Conservation (phyloP, 1,140 invertebrate genomes). For the Ceratitis capitata region DNA sequence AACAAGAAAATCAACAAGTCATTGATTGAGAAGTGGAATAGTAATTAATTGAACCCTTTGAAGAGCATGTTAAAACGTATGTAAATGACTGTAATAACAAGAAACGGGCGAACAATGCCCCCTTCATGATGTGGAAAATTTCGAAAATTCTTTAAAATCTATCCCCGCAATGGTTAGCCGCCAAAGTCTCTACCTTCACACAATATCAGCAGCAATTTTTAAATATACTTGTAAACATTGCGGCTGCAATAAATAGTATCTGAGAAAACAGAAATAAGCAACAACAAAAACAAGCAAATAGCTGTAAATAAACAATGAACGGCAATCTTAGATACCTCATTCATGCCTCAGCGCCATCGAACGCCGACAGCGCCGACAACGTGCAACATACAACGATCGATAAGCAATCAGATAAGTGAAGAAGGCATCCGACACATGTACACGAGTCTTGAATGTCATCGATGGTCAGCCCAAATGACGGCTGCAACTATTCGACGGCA, state of each 20-base stretch:
- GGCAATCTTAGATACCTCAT: background rate
- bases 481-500: background rate
- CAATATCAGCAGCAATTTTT: background rate
- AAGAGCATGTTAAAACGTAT: background rate
- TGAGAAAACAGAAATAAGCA: background rate
- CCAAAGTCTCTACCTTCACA: background rate
- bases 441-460: slow-evolving; percentile 19
- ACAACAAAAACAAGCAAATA: background rate
- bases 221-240: background rate
- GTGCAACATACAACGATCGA: slow-evolving; percentile 8
- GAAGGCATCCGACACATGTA: background rate
- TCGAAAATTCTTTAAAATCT: background rate
- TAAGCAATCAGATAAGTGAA: slow-evolving; percentile 24
- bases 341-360: slow-evolving; percentile 1
- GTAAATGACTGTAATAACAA: slow-evolving; percentile 16
- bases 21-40: background rate
- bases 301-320: slow-evolving; percentile 22
- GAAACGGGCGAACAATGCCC: background rate
- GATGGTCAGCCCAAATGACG: background rate
- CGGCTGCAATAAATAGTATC: slow-evolving; percentile 9
- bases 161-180: background rate
- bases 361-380: too few species aligned
- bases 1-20: background rate
- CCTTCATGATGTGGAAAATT: background rate
- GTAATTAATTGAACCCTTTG: background rate